Evolutionary conservation across 2,888 invertebrate genomes (phyloP), one percentile per base, ranked within the genome.

Genomic region (Phytoseiulus persimilis): DNA sequence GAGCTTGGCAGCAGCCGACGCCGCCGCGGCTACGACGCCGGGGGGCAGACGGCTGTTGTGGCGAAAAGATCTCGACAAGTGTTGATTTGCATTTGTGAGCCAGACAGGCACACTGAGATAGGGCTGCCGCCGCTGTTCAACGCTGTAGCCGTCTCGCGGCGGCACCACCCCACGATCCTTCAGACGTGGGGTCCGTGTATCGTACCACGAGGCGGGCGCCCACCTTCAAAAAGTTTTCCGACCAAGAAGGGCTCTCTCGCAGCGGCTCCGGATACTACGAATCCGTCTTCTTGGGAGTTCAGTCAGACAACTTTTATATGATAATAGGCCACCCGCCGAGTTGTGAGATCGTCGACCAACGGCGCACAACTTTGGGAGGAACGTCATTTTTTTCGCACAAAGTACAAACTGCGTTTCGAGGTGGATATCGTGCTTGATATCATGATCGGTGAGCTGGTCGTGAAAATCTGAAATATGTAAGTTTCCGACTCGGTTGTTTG

Each of bases 291-390:
- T 28, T 65, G 65, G 65, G 65, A 65, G 65, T 87, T 87, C n/a
- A 31, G 87, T 39, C 33, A 87, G 45, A 45, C 87, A 87, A 87
- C 87, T 87, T 87, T 87, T 87, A 87, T 33, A 87, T 87, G 87
- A 87, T 33, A 87, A 87, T 87, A 33, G 87, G 33, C 33, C 83
- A 23, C 33, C 83, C 32, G 65, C 65, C 5, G 65, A 65, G 65
- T 65, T 65, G 65, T 65, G 65, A 65, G 65, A 65, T 65, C 65
- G 65, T 65, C 65, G 65, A 2, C 65, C 18, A 65, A 46, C 9
- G 14, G 46, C 46, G 9, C 46, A 46, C 46, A 46, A 65, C 65
- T 65, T 65, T 6, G 18, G 65, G 23, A 28, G 18, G 65, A 28
- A 65, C 65, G 1, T 28, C 65, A 65, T 2, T 14, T 23, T 18